Base-by-base conservation (phyloP, 2,797 vertebrate genomes). In the Sebastes diaconus region DNA sequence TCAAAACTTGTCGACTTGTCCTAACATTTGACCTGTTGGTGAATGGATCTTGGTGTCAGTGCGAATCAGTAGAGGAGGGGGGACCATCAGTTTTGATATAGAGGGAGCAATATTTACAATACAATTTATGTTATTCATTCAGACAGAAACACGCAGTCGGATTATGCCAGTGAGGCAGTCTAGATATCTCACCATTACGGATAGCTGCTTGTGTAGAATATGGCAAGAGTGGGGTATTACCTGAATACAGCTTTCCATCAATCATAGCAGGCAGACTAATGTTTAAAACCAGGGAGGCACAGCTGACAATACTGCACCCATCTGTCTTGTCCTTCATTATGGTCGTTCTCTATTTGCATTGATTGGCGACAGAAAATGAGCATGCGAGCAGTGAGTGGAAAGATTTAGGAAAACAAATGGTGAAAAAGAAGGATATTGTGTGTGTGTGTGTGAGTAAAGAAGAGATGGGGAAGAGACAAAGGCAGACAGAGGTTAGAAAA, bases 321-420 rank as follows among this genome's bases (percentile, higher is more conserved):
- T 94, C 86, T 84, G 71, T 92, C 89, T 90, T 79, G 84, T 88
- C 81, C 86, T 89, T 90, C 79, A 89, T 93, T 91, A 87, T 79
- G 64, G 80, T 87, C 84, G 69, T 74, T 84, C 68, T 87, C 79
- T 84, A 85, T 92, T 90, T 90, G 77, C 90, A 92, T 93, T 92
- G 90, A 93, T 92, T 94, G 85, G 88, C 68, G 58, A 22, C 54
- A 63, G 55, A 89, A 83, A 92, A 90, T 75, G 32, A 89, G 16
- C 14, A 90, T 89, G 89, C 73, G 71, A 69, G 68, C 57, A 59
- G 54, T 18, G 68, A 84, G 80, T 34, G 68, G 60, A 64, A 80
- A 79, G 77, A 73, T 61, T 70, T 29, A 22, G 9, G 60, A 69
- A 72, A 58, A 50, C 54, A 73, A 25, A 69, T 24, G 9, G 6